Conservation (phyloP, 2,888 invertebrate genomes). For the Tetrapedia diversipes region DNA sequence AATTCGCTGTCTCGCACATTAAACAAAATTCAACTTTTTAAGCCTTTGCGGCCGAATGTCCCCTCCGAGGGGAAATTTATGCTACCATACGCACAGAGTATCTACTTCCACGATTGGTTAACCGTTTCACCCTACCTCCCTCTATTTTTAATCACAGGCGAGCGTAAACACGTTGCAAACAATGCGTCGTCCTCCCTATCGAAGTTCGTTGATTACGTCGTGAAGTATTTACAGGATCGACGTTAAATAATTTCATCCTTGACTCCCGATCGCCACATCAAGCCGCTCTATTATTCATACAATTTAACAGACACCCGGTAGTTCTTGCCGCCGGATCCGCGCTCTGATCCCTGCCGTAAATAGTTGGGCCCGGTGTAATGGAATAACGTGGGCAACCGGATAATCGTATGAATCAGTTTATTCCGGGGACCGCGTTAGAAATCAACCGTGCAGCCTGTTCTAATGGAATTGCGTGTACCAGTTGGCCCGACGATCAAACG, state of each 20-base stretch:
- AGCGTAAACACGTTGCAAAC: too few species aligned
- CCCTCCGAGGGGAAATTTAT: too few species aligned
- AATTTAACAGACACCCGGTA: neutral
- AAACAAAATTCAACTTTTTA: too few species aligned
- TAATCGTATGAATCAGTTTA: constrained; percentile 59
- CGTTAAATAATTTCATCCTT: neutral
- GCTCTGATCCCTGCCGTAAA: constrained; percentile 34
- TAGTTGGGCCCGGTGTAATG: constrained; percentile 30
- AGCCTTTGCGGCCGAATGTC: too few species aligned
- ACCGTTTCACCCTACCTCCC: too few species aligned
- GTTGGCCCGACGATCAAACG: constrained; percentile 58
- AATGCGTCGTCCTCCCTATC: too few species aligned
- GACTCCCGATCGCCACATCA: neutral
- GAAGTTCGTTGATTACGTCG: neutral
- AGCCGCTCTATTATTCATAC: neutral
- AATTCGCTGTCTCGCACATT: too few species aligned
- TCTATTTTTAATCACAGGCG: too few species aligned
- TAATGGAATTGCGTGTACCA: constrained; percentile 57
- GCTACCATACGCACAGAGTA: too few species aligned
- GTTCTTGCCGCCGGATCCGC: neutral
- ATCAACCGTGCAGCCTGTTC: constrained; percentile 55
- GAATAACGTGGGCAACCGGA: constrained; percentile 18
- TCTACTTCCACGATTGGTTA: too few species aligned
- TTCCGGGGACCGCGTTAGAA: constrained; percentile 55
- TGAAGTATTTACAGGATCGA: neutral